Evolutionary conservation across 2,797 vertebrate species (phyloP), one percentile per base, ranked within the genome.

Genomic region (Fistularia commersonii): DNA sequence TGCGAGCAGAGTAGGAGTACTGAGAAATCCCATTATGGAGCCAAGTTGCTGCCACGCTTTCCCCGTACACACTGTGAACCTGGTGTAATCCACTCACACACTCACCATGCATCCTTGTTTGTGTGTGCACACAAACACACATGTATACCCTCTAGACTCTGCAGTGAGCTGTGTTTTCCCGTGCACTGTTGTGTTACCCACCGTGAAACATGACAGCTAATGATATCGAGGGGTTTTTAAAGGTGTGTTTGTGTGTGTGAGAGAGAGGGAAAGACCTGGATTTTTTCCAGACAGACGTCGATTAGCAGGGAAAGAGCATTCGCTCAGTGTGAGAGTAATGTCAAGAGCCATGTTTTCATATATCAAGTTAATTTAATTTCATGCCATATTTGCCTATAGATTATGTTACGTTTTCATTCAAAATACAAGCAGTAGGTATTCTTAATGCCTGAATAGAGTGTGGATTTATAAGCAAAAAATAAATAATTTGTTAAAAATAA

Each of bases 171-270:
- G 83, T 82, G 80, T 80, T 83, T 85, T 65, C 57, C 68, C 36
- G 64, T 50, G 61, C 69, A 76, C 77, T 64, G 76, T 82, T 73
- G 79, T 83, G 83, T 83, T 87, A 77, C 80, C 81, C 62, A 77
- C 77, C 71, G 80, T 83, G 83, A 88, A 86, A 88, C 87, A 90
- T 90, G 87, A 87, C 88, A 88, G 85, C 86, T 89, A 90, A 90
- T 88, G 86, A 87, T 84, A 88, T 80, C 74, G 76, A 74, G 79
- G 64, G 66, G 72, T 79, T 77, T 77, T 69, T 79, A 64, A 77
- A 81, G 72, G 76, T 79, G 65, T 70, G 69, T 73, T 7, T 68
- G 53, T 72, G 52, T 58, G 41, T 9, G 50, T 42, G 64, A 40
- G 67, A 42, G 63, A 14, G 53, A 42, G 58, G 34, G 48, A 23